Evolutionary conservation across 2,888 invertebrate species (phyloP).

Genomic region (Allygus modestus): DNA sequence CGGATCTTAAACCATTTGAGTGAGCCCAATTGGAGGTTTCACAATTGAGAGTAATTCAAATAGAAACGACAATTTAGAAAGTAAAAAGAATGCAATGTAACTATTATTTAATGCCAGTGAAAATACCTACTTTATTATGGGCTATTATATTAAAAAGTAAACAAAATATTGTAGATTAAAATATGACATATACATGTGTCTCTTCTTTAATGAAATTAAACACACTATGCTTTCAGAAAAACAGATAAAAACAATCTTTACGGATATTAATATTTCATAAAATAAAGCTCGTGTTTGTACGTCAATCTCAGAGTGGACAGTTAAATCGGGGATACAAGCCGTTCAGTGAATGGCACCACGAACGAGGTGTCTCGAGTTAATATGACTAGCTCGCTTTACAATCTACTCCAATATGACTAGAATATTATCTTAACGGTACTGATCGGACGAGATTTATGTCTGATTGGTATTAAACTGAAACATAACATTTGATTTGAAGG

Average conservation of each 20-base stretch:
- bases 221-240: not conserved
- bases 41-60: not conserved
- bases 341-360: not conserved
- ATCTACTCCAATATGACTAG: constrained; percentile 46
- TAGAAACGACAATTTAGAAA: too few relatives aligned
- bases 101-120: too few relatives aligned
- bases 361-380: not conserved
- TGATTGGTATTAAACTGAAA: constrained; percentile 67
- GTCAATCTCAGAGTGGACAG: constrained; percentile 16
- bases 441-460: constrained; percentile 24
- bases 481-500: constrained; percentile 64
- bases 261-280: not conserved
- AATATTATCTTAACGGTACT: constrained; percentile 30
- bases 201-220: not conserved
- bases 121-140: too few relatives aligned
- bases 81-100: too few relatives aligned
- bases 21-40: too few relatives aligned
- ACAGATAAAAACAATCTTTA: not conserved
- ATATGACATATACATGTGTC: not conserved
- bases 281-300: constrained; percentile 55
- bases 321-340: not conserved
- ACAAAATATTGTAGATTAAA: not conserved
- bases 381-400: constrained; percentile 52
- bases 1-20: too few relatives aligned
- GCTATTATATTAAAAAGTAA: not conserved